Conservation (phyloP, 2,888 invertebrate species). For the Heliconius aoede region DNA sequence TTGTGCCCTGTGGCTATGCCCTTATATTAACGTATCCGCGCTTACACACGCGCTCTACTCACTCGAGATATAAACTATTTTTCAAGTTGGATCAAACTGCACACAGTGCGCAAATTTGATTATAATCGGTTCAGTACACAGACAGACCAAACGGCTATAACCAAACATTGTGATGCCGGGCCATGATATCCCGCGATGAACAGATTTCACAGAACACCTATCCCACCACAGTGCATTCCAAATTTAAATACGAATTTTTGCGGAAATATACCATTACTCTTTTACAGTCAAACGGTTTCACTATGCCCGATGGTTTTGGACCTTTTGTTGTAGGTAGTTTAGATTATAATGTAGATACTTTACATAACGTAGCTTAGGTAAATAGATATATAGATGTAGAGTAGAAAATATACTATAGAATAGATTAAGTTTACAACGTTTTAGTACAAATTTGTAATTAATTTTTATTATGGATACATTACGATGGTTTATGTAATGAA, state of each 20-base stretch:
- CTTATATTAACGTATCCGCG: too few species aligned
- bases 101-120: too few species aligned
- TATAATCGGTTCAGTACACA: too few species aligned
- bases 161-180: too few species aligned
- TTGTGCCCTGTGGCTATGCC: too few species aligned
- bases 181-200: not conserved
- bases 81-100: too few species aligned
- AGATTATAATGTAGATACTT: not conserved
- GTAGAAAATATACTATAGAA: not conserved
- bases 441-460: not conserved
- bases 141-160: too few species aligned
- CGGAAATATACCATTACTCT: conserved; percentile 37
- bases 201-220: not conserved
- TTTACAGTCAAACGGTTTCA: not conserved
- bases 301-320: not conserved
- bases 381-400: not conserved
- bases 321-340: not conserved
- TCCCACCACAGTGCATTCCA: not conserved
- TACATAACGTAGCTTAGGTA: not conserved
- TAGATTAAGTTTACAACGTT: not conserved
- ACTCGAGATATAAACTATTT: too few species aligned
- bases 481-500: not conserved
- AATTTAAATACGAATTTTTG: conserved; percentile 8
- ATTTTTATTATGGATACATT: not conserved
- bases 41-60: too few species aligned